A percentile compares a stretch with the other conserved stretches of the same genome.
phyloP scores from a whole-genome alignment of 30 jellyfish, hydroid and myxozoan species.

The Haliclystus octoradiatus region DNA sequence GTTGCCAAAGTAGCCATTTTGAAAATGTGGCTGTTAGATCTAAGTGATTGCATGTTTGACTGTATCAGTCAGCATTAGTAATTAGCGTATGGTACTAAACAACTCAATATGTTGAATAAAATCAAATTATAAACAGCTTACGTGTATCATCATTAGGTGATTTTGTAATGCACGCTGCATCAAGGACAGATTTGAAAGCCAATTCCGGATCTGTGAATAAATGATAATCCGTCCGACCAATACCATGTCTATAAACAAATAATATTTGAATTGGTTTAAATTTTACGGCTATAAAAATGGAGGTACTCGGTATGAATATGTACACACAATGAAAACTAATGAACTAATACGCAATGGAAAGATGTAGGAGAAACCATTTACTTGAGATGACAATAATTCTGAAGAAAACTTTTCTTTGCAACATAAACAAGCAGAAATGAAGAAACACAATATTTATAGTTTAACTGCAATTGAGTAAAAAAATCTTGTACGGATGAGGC shows the following conservation, averaged over 20 bases:
- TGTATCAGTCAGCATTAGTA: no score
- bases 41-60: no score
- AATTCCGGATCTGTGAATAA: slow-evolving; percentile 71
- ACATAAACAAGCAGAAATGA: no score
- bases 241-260: slow-evolving; percentile 59
- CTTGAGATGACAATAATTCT: neutral
- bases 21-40: no score
- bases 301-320: neutral
- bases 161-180: neutral
- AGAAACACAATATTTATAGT: no score
- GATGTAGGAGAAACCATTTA: neutral
- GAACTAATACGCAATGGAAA: neutral
- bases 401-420: neutral
- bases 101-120: no score
- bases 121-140: no score
- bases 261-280: neutral
- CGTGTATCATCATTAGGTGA: neutral
- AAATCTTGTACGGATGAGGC: no score
- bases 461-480: no score
- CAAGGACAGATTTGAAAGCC: slow-evolving; percentile 55
- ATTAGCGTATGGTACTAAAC: no score
- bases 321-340: neutral
- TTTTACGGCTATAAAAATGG: neutral
- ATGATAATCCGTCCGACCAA: slow-evolving; percentile 78
- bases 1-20: no score